These are phyloP conservation scores for Epizoanthus stellaris DNA, from an alignment of 92 coral and sea anemone species.

Conservation along the genomic window DNA sequence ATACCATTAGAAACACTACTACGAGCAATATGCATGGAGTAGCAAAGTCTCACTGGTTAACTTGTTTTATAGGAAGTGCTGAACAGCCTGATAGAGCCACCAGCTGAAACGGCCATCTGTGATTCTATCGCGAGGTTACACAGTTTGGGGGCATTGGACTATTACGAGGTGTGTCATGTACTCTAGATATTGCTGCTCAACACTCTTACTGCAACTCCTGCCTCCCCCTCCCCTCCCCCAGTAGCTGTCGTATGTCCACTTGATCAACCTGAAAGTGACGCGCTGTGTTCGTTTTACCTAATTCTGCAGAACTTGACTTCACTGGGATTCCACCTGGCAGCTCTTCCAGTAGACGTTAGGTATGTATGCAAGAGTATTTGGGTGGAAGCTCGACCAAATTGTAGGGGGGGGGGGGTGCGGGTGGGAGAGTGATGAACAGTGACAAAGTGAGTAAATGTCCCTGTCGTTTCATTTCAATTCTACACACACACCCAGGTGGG, in stretches of 20 bases:
- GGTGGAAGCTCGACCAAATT: too few relatives aligned
- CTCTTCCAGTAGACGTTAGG: constrained; percentile 92
- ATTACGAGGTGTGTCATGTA: constrained; percentile 61
- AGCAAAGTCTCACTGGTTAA: too few relatives aligned
- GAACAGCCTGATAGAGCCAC: constrained; percentile 78
- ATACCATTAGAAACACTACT: too few relatives aligned
- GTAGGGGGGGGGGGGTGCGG: too few relatives aligned
- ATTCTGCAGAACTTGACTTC: constrained; percentile 77
- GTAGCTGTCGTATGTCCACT: not conserved
- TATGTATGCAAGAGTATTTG: constrained; percentile 10
- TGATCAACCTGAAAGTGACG: not conserved
- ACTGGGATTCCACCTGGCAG: constrained; percentile 82
- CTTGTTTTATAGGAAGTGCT: constrained; percentile 65
- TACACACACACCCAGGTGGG: too few relatives aligned
- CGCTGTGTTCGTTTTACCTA: not conserved
- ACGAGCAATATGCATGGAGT: too few relatives aligned
- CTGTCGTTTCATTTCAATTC: too few relatives aligned
- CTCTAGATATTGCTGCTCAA: not conserved
- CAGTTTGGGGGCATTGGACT: constrained; percentile 85
- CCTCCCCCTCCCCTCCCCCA: not conserved
- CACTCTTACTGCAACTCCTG: not conserved
- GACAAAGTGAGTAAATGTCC: too few relatives aligned
- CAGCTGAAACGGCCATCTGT: constrained; percentile 63
- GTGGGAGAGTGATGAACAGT: too few relatives aligned
- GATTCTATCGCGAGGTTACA: constrained; percentile 81